A percentile compares a stretch with the other conserved stretches of the same genome.
Conservation (phyloP, 2,888 invertebrate genomes). For the Caenorhabditis plicata region DNA sequence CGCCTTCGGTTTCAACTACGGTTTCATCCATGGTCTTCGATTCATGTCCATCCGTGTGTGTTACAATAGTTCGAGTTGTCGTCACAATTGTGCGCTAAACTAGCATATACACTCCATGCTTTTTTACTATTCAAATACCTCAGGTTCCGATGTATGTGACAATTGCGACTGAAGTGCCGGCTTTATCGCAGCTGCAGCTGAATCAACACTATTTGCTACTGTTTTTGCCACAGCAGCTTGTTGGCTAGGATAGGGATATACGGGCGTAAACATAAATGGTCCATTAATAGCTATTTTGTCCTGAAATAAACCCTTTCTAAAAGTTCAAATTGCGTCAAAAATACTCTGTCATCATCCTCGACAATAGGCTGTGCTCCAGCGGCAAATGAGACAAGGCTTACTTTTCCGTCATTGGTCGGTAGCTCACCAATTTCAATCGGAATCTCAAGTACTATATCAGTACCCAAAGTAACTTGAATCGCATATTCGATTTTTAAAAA, state of each 20-base stretch:
- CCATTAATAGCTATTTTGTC: constrained; percentile 46
- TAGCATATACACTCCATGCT: too few species aligned
- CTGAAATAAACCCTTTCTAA: neutral
- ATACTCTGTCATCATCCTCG: constrained; percentile 39
- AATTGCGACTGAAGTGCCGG: neutral
- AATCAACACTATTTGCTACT: constrained; percentile 11
- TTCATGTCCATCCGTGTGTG: constrained; percentile 37
- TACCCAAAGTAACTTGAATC: constrained; percentile 45
- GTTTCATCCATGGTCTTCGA: constrained; percentile 44
- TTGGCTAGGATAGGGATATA: constrained; percentile 37
- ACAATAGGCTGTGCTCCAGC: constrained; percentile 48
- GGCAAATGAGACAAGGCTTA: constrained; percentile 29
- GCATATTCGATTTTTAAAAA: constrained; percentile 51
- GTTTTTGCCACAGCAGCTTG: constrained; percentile 10
- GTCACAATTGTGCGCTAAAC: constrained; percentile 33
- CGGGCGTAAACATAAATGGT: constrained; percentile 48
- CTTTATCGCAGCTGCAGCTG: neutral
- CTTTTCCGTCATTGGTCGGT: constrained; percentile 34
- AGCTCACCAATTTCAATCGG: constrained; percentile 45
- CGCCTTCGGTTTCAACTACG: constrained; percentile 38
- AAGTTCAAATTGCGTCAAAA: neutral
- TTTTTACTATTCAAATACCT: neutral
- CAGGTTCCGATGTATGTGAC: constrained; percentile 5
- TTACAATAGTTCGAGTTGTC: constrained; percentile 40
- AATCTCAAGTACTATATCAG: constrained; percentile 37